Conservation (phyloP, 2,113 vertebrate genomes). For the Pygoscelis adeliae region DNA sequence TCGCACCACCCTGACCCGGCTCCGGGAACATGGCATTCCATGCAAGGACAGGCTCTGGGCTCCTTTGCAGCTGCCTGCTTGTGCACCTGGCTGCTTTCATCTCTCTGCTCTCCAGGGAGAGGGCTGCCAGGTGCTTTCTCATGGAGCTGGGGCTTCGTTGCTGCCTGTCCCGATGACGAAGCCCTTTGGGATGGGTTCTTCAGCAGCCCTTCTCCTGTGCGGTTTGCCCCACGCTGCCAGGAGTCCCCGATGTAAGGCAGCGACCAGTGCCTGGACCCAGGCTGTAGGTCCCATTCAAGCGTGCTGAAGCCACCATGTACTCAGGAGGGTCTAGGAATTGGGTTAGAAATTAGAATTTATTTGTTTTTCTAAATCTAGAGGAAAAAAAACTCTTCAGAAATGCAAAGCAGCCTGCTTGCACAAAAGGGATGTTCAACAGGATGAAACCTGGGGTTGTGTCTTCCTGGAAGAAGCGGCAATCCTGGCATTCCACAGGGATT, state of each 20-base stretch:
- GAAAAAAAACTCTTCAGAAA: background rate
- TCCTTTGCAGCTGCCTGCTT: background rate
- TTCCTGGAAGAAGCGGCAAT: background rate
- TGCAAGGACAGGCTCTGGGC: background rate
- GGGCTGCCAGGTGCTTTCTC: conserved; percentile 28
- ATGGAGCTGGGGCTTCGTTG: background rate
- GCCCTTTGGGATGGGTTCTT: background rate
- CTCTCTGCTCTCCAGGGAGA: background rate
- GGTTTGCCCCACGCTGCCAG: background rate
- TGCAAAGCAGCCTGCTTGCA: background rate
- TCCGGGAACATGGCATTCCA: fast-evolving
- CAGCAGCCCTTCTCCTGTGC: background rate
- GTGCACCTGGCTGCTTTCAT: background rate
- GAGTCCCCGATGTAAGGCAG: background rate
- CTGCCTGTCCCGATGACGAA: background rate
- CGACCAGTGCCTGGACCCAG: fast-evolving
- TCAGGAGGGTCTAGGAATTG: background rate
- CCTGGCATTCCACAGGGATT: background rate
- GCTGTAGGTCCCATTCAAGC: background rate
- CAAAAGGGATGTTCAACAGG: background rate
- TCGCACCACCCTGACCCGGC: background rate
- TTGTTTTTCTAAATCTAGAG: background rate
- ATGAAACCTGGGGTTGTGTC: background rate
- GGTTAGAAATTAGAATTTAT: background rate
- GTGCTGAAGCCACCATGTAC: background rate